These are phyloP conservation scores for Heliothis subflexa DNA, from an alignment of 1,140 invertebrate genomes.

Conservation along the genomic window DNA sequence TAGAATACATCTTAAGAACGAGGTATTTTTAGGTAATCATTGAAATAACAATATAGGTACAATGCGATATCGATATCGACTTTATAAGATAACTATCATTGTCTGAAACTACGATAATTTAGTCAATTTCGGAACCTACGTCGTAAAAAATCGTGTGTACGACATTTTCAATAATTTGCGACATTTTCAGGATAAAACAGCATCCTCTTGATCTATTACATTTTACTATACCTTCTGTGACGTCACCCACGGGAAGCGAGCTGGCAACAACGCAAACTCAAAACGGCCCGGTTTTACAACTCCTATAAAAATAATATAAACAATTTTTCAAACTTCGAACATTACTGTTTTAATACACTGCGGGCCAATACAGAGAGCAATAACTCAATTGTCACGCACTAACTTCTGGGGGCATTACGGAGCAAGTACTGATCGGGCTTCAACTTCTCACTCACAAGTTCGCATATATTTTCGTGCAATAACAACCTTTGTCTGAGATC, in stretches of 20 bases:
- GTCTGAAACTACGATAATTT: no score
- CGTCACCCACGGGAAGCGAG: background rate
- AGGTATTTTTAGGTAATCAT: no score
- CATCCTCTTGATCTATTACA: background rate
- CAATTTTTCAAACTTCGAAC: slow-evolving; percentile 35
- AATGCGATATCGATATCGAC: no score
- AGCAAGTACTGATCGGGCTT: slow-evolving; percentile 51
- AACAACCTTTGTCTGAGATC: slow-evolving; percentile 68
- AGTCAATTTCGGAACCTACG: no score
- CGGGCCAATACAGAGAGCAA: slow-evolving; percentile 28
- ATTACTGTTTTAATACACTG: slow-evolving; percentile 40
- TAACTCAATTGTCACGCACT: slow-evolving; percentile 43
- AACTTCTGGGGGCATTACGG: slow-evolving; percentile 30
- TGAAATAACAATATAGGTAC: no score
- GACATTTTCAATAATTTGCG: background rate
- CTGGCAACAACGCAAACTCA: slow-evolving; percentile 2
- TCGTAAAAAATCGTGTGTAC: background rate
- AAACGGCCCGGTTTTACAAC: slow-evolving; percentile 29
- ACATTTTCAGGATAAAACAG: slow-evolving; percentile 2
- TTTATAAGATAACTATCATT: no score
- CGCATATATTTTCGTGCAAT: slow-evolving; percentile 55
- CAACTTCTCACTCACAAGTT: slow-evolving; percentile 58
- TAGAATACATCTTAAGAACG: no score
- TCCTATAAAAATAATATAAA: slow-evolving; percentile 38
- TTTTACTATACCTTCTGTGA: background rate